Evolutionary conservation across 2,888 invertebrate species (phyloP).

Genomic region (Calliphora vomitoria): DNA sequence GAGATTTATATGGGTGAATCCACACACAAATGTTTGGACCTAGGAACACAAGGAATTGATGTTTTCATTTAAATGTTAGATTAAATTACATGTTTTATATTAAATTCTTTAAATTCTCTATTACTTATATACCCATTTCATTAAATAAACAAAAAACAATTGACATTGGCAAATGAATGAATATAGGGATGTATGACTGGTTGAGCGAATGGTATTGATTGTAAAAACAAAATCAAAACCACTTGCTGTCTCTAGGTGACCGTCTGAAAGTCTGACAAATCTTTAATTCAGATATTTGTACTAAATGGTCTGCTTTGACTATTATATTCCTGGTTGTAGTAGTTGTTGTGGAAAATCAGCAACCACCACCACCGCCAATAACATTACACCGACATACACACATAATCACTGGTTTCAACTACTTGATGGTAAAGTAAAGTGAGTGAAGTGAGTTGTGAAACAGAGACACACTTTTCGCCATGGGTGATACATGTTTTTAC

Average conservation of each 20-base stretch:
- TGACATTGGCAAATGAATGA: constrained; percentile 4
- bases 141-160: constrained; percentile 16
- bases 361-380: background rate
- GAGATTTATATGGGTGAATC: too few species aligned
- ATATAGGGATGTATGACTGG: background rate
- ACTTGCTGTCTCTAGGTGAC: background rate
- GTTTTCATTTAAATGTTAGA: too few species aligned
- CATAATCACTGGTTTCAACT: constrained; percentile 20
- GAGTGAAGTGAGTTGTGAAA: constrained; percentile 59
- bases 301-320: constrained; percentile 28
- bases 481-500: constrained; percentile 61
- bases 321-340: background rate
- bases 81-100: too few species aligned
- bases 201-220: background rate
- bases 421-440: background rate
- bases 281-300: constrained; percentile 20
- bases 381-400: background rate
- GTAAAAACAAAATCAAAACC: constrained; percentile 18
- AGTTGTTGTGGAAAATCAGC: constrained; percentile 14
- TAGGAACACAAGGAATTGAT: too few species aligned
- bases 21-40: too few species aligned
- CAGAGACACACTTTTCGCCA: constrained; percentile 65
- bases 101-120: too few species aligned
- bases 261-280: constrained; percentile 5
- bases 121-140: background rate